Base-by-base conservation (phyloP, 2,797 vertebrate genomes). In the Nannoperca australis region DNA sequence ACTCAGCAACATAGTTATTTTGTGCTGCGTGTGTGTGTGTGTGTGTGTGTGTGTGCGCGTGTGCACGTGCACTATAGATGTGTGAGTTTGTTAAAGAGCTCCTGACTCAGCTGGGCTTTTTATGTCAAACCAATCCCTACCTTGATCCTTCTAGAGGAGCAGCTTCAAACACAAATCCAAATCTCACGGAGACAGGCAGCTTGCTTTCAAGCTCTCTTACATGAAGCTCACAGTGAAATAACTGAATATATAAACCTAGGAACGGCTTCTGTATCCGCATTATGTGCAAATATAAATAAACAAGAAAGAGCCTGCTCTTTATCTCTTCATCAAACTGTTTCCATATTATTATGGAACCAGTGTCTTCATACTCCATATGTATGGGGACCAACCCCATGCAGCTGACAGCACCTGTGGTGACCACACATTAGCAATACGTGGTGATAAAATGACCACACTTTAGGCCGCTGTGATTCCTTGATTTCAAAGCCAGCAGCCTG, bases 81-180 rank as follows among this genome's bases (percentile, higher is more conserved):
- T 68, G 68, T 68, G 76, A 72, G 64, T 80, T 63, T 81, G 79
- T 84, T 55, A 63, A 73, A 44, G 58, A 84, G 63, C 73, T 80
- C 75, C 85, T 87, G 85, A 88, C 84, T 90, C 89, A 90, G 87
- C 81, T 72, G 72, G 27, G 69, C 55, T 53, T 91, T 91, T 88
- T 73, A 73, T 85, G 74, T 89, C 76, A 83, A 88, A 87, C 79
- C 89, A 79, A 85, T 91, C 83, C 70, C 44, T 40, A 71, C 81
- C 86, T 82, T 75, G 70, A 90, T 89, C 73, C 83, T 71, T 82
- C 78, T 50, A 1, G 69, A 74, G 65, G 61, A 84, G 79, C 72
- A 73, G 80, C 86, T 91, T 93, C 92, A 94, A 92, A 94, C 84
- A 87, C 79, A 83, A 88, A 89, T 76, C 64, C 63, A 86, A 88